phyloP scores from a whole-genome alignment of 1,140 invertebrate species.

The Atta cephalotes region DNA sequence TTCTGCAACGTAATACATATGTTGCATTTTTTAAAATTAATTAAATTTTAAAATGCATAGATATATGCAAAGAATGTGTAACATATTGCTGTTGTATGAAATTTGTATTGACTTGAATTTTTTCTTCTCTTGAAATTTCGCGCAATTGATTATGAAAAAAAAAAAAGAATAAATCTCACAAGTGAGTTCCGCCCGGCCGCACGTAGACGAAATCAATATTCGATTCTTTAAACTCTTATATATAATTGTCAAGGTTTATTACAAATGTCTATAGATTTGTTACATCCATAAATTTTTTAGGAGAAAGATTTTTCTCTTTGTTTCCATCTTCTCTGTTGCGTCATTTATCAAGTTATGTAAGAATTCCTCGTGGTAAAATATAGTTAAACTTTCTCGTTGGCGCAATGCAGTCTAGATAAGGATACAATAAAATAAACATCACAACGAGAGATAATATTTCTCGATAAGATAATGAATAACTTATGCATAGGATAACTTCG shows the following conservation, averaged over 20 bases:
- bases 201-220: background rate
- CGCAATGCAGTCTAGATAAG: slow-evolving; percentile 51
- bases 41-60: background rate
- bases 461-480: slow-evolving; percentile 39
- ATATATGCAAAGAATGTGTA: background rate
- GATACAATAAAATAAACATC: slow-evolving; percentile 16
- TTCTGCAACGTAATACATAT: background rate
- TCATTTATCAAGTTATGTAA: slow-evolving; percentile 20
- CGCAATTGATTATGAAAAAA: background rate
- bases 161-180: background rate
- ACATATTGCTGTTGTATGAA: background rate
- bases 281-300: background rate
- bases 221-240: background rate
- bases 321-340: background rate
- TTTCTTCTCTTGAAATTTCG: background rate
- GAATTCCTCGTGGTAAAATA: slow-evolving; percentile 17
- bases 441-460: background rate
- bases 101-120: background rate
- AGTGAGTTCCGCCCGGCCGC: no score
- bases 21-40: background rate
- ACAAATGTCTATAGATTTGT: background rate
- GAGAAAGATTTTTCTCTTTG: background rate
- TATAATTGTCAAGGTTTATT: background rate
- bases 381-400: slow-evolving; percentile 31
- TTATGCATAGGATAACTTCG: slow-evolving; percentile 9